These are phyloP conservation scores for Cinara cedri DNA, from an alignment of 2,888 invertebrate genomes.

Conservation along the genomic window DNA sequence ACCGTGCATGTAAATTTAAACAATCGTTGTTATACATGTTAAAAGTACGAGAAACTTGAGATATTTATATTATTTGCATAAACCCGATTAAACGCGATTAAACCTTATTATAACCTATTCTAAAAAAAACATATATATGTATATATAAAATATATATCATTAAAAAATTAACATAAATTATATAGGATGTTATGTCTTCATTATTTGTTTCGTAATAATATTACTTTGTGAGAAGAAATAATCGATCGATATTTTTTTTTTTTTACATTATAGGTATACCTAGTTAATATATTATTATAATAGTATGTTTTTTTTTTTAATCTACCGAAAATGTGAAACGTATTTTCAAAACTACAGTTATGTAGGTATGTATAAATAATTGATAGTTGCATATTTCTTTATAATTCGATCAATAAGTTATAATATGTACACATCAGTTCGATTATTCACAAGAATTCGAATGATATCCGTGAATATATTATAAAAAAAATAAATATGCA, in stretches of 20 bases:
- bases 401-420: too few relatives aligned
- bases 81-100: background rate
- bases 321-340: background rate
- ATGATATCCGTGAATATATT: too few relatives aligned
- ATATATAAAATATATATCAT: background rate
- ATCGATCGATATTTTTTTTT: background rate
- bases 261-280: background rate
- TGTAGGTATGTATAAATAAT: background rate
- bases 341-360: background rate
- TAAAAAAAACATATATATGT: background rate
- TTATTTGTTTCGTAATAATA: constrained; percentile 5
- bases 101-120: background rate
- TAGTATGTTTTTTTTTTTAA: background rate
- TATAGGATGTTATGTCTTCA: constrained; percentile 5
- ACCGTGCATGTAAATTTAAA: constrained; percentile 8
- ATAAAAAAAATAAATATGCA: too few relatives aligned
- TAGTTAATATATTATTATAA: background rate
- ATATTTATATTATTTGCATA: constrained; percentile 20
- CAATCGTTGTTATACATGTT: background rate
- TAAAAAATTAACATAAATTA: background rate
- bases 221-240: background rate
- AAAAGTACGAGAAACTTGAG: too few relatives aligned
- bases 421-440: too few relatives aligned
- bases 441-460: too few relatives aligned
- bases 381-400: too few relatives aligned